A percentile compares a stretch with the other conserved stretches of the same genome.
phyloP scores from a whole-genome alignment of 92 coral and sea anemone genomes.

The Montipora capitata region DNA sequence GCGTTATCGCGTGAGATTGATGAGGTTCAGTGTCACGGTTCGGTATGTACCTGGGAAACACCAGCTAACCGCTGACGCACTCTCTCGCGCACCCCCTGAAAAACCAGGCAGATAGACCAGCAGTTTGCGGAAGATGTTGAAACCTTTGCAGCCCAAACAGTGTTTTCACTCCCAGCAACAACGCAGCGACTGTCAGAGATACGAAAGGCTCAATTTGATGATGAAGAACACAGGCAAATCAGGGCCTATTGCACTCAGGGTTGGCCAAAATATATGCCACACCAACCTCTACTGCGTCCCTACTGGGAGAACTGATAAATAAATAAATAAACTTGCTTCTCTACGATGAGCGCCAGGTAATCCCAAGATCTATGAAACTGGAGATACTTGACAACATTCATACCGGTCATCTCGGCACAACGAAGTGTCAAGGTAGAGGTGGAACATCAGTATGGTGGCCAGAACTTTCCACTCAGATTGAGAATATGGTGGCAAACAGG shows the following conservation, averaged over 20 bases:
- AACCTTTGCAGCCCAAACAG: conserved; percentile 37
- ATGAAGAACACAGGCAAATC: conserved; percentile 65
- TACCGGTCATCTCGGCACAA: too few species aligned
- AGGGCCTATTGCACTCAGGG: conserved; percentile 61
- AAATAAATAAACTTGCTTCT: conserved; percentile 72
- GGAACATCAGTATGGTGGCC: conserved; percentile 75
- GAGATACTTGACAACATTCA: conserved; percentile 42
- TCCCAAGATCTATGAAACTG: conserved; percentile 74
- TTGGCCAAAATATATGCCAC: conserved; percentile 78
- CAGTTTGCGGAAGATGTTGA: conserved; percentile 72
- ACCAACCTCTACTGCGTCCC: conserved; percentile 66
- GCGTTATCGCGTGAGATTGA: too few species aligned
- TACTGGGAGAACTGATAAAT: conserved; percentile 76
- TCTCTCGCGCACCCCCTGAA: not conserved
- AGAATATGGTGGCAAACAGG: conserved; percentile 26
- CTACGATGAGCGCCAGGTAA: conserved; percentile 61
- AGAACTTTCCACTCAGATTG: conserved; percentile 36
- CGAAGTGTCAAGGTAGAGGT: conserved; percentile 61
- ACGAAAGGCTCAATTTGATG: conserved; percentile 69
- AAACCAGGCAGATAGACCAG: not conserved
- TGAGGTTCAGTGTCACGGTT: not conserved
- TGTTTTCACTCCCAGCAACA: conserved; percentile 53
- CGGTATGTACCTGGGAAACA: not conserved
- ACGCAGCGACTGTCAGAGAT: conserved; percentile 70
- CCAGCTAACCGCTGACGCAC: not conserved